phyloP scores from a whole-genome alignment of 2,113 vertebrate genomes.

The Tautogolabrus adspersus region DNA sequence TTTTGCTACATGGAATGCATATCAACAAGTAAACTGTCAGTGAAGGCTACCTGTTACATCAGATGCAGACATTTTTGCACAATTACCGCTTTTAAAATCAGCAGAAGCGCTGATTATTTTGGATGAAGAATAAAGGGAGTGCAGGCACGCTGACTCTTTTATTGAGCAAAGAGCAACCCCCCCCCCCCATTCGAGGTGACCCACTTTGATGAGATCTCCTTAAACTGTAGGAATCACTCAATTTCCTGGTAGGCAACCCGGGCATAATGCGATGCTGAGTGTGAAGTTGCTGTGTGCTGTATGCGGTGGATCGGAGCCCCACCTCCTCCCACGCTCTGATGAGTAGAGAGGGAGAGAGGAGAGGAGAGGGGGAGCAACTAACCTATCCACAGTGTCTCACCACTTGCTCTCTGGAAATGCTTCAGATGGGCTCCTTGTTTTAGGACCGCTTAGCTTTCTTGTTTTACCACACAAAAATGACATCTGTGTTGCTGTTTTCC shows the following conservation, averaged over 20 bases:
- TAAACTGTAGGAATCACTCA: slow-evolving; percentile 66
- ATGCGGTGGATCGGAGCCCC: slow-evolving; percentile 80
- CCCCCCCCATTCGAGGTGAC: slow-evolving; percentile 56
- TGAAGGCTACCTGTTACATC: slow-evolving; percentile 69
- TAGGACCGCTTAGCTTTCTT: slow-evolving; percentile 7
- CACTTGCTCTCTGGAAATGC: slow-evolving; percentile 80
- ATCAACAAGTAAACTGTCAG: slow-evolving; percentile 78
- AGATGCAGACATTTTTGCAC: slow-evolving; percentile 12
- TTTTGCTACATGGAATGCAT: slow-evolving; percentile 69
- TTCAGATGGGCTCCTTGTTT: slow-evolving; percentile 71
- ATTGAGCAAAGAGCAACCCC: slow-evolving; percentile 25
- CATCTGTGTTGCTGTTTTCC: slow-evolving; percentile 19
- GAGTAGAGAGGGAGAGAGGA: slow-evolving; percentile 61
- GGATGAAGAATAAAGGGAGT: background rate
- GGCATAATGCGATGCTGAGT: slow-evolving; percentile 74
- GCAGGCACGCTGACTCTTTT: background rate
- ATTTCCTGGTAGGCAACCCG: slow-evolving; percentile 64
- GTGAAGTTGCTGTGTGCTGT: slow-evolving; percentile 77
- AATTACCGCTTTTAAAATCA: background rate
- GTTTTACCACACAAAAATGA: slow-evolving; percentile 24
- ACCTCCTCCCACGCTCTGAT: slow-evolving; percentile 80
- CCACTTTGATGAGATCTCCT: slow-evolving; percentile 73
- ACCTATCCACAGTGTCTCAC: slow-evolving; percentile 67
- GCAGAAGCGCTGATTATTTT: background rate
- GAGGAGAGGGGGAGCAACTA: slow-evolving; percentile 63